Percentiles rank a stretch among this genome's conserved stretches.
Conservation (phyloP, 2,888 invertebrate species). For the Trissoscelio sp. region DNA sequence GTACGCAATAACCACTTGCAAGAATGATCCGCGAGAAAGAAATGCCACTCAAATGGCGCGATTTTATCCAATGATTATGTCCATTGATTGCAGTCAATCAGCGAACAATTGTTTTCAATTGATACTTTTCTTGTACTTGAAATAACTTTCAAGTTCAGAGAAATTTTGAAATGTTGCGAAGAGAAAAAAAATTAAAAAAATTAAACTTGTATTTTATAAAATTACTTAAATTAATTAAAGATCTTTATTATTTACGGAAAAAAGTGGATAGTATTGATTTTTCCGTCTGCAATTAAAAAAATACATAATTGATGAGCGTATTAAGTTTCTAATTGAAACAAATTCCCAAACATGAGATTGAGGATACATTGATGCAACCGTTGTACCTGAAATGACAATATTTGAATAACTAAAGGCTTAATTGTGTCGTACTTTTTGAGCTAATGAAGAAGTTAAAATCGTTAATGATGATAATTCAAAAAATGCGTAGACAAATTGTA, state of each 20-base stretch:
- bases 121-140: constrained; percentile 50
- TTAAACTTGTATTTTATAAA: background rate
- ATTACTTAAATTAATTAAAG: too few species aligned
- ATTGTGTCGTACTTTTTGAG: constrained; percentile 35
- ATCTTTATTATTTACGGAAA: too few species aligned
- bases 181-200: too few species aligned
- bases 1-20: constrained; percentile 49
- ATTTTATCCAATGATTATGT: constrained; percentile 34
- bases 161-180: too few species aligned
- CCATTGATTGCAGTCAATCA: constrained; percentile 33
- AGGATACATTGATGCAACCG: background rate
- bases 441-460: constrained; percentile 46
- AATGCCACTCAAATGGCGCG: constrained; percentile 45
- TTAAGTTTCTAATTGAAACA: background rate
- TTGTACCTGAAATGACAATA: constrained; percentile 21
- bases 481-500: constrained; percentile 53
- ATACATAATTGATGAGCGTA: background rate
- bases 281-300: background rate
- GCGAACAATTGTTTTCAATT: constrained; percentile 24
- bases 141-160: constrained; percentile 3
- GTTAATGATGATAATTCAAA: constrained; percentile 40
- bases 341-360: constrained; percentile 4
- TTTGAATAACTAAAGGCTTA: constrained; percentile 34
- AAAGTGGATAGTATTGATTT: background rate
- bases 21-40: constrained; percentile 51